Evolutionary conservation across 1,140 invertebrate species (phyloP), one percentile per base, ranked within the genome.

Genomic region (Cataglyphis hispanica): DNA sequence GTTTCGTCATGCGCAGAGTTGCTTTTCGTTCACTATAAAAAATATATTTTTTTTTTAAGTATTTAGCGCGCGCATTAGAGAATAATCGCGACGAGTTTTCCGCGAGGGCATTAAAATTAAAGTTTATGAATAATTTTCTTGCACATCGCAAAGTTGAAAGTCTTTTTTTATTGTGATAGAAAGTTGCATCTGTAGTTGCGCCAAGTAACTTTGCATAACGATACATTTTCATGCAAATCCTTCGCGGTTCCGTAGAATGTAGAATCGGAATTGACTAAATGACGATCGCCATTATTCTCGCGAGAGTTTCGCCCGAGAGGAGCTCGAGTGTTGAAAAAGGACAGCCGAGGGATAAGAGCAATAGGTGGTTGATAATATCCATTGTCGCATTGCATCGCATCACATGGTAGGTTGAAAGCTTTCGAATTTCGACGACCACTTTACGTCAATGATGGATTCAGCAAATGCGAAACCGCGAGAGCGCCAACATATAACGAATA

Each of bases 211-310:
- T 7, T 37, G 19, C 50, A 50, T 40, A 56, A 61, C 56, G 16
- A 70, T 81, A 89, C 77, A 86, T 89, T 88, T 80, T 86, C 88
- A 89, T 89, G 87, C 80, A 89, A 89, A 89, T 89, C 76, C 75
- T 61, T 46, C 19, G 56, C 43, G 69, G 84, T 75, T 85, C 77
- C 74, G 37, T 5, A 37, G 74, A 87, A 84, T 66, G 37, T 5
- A 37, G 74, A 87, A 84, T 56, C 87, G 87, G 87, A 84, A 89
- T 87, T 90, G 69, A 86, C 85, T 90, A 90, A 89, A 90, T 89
- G 87, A 89, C 87, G 85, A 89, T 89, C 87, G 85, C 85, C 80
- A 90, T 90, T 90, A 90, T 89, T 85, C 88, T 70, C 63, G 75
- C 75, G 87, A 61, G 66, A 58, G 75, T 43, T 53, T 86, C 31